Evolutionary conservation across 1,140 invertebrate species (phyloP), one percentile per base, ranked within the genome.

Genomic region (Lepeophtheirus salmonis): DNA sequence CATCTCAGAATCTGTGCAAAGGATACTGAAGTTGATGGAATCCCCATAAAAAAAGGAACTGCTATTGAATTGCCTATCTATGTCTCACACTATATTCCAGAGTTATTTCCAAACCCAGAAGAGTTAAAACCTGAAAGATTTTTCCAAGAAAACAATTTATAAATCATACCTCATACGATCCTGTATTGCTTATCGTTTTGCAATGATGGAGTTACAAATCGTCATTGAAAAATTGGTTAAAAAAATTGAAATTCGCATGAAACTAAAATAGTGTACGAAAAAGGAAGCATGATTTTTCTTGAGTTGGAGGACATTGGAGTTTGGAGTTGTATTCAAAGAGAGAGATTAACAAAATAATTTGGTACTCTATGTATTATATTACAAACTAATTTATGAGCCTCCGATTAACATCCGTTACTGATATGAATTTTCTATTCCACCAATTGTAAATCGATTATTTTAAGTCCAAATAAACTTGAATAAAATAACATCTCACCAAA

Each of bases 111-210:
- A 0, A 83, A 95, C 68, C 85, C 90, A 0, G 76, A 84, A 24
- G 76, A 73, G 57, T 96, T 91, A 69, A 77, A 94, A 73, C 90
- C 91, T 0, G 89, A 95, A 63, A 83, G 90, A 68, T 96, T 95
- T 75, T 72, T 89, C 50, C 82, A 84, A 0, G 89, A 92, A 70
- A 21, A 50, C 20, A n/a, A n/a, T n/a, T n/a, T n/a, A n/a, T 18
- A 63, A 20, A 23, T 66, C 13, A 60, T 61, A 79, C 79, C 53
- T 78, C 81, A 55, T 79, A 80, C 67, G 86, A 63, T 84, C 82
- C 71, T 87, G 84, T 67, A 83, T 87, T 22, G 86, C 63, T 22
- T 67, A 67, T 64, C 72, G 65, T 71, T 91, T 90, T 71, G 88
- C 88, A 1, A 78, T 86, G 73, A 73, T 89, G 51, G 89, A 92